Conservation (phyloP, 2,113 vertebrate genomes). For the Albula glossodonta region DNA sequence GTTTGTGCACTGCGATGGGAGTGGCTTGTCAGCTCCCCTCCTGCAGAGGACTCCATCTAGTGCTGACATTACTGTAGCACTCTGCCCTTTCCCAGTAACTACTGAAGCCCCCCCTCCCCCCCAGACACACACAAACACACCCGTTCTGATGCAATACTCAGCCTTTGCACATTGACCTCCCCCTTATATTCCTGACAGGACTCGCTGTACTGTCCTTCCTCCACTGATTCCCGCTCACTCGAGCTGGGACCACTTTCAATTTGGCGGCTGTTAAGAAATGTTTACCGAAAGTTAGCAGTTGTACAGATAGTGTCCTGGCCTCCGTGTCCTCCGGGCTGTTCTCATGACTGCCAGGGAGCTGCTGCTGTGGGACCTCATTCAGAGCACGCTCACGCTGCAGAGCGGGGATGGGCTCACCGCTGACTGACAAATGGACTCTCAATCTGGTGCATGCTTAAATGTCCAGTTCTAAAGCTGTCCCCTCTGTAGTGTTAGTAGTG, state of each 20-base stretch:
- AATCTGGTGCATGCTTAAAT: not conserved
- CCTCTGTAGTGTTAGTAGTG: not conserved
- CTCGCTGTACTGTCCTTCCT: not conserved
- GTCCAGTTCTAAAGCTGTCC: not conserved
- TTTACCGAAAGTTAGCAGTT: not conserved
- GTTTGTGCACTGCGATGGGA: not conserved
- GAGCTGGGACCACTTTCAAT: not conserved
- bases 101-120: not conserved
- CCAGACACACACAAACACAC: not conserved
- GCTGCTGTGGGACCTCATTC: not conserved
- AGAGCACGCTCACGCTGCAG: not conserved
- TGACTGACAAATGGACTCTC: not conserved
- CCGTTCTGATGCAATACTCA: not conserved
- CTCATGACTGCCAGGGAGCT: not conserved
- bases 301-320: not conserved
- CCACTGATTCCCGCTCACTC: not conserved
- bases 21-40: not conserved
- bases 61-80: not conserved
- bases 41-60: not conserved
- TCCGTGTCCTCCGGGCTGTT: not conserved
- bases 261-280: not conserved
- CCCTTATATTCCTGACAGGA: not conserved
- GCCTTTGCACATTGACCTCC: not conserved
- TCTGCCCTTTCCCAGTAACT: constrained; percentile 8
- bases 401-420: too few relatives aligned